Percentiles rank a stretch among this genome's conserved stretches.
Conservation (phyloP, 2,888 invertebrate species). For the Scelioninae gen. 1 region DNA sequence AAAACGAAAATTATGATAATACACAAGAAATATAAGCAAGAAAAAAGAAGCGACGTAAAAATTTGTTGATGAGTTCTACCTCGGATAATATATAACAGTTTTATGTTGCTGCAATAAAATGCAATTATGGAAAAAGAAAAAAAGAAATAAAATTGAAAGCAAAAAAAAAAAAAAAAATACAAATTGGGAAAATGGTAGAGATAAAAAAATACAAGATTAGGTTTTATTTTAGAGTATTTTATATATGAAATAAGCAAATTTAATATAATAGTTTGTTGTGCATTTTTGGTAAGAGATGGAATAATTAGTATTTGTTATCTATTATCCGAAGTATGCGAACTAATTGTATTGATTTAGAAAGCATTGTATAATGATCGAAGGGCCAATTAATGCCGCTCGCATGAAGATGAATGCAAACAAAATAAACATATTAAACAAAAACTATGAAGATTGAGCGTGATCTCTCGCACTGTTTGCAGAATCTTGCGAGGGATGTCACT, state of each 20-base stretch:
- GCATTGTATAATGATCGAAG: constrained; percentile 61
- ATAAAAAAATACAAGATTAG: constrained; percentile 7
- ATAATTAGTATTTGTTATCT: constrained; percentile 41
- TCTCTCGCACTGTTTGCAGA: too few relatives aligned
- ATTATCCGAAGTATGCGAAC: constrained; percentile 64
- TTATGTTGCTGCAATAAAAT: not conserved
- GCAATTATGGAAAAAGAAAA: not conserved
- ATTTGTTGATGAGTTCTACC: constrained; percentile 45
- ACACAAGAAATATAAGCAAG: constrained; percentile 20
- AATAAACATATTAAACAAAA: constrained; percentile 20
- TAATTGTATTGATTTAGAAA: constrained; percentile 63
- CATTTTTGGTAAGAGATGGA: constrained; percentile 10
- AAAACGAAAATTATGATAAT: constrained; percentile 35
- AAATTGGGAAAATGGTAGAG: too few relatives aligned
- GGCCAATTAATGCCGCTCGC: constrained; percentile 56
- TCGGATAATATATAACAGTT: constrained; percentile 57
- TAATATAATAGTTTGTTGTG: constrained; percentile 22
- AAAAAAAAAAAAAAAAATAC: constrained; percentile 14
- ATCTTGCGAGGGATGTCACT: too few relatives aligned
- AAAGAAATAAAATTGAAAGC: constrained; percentile 19
- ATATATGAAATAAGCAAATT: constrained; percentile 21
- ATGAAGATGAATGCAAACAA: constrained; percentile 23
- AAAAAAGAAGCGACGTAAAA: constrained; percentile 17
- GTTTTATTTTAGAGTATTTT: constrained; percentile 9
- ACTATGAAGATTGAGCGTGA: too few relatives aligned